phyloP scores from a whole-genome alignment of 1,140 invertebrate genomes.

The Drosophila sucinea region DNA sequence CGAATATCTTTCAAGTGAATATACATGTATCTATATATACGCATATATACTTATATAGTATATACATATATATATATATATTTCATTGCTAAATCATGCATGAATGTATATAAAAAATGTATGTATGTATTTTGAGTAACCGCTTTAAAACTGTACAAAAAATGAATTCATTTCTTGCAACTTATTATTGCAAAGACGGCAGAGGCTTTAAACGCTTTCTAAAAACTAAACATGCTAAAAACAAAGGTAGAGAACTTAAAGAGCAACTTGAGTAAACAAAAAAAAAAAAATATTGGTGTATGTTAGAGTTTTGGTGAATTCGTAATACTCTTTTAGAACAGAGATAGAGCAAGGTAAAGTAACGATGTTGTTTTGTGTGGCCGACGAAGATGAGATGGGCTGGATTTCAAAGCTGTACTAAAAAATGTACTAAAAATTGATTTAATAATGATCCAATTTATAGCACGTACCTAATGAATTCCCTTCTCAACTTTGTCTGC shows the following conservation, averaged over 20 bases:
- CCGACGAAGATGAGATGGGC: neutral
- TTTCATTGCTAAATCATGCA: constrained; percentile 5
- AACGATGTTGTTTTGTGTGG: constrained; percentile 6
- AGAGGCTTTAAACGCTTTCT: constrained; percentile 37
- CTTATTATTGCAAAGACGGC: constrained; percentile 5
- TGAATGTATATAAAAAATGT: constrained; percentile 55
- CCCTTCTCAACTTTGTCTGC: neutral
- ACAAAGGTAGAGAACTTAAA: constrained; percentile 31
- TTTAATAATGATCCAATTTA: too few species aligned
- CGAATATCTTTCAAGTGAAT: constrained; percentile 46
- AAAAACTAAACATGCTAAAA: constrained; percentile 75
- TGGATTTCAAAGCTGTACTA: neutral
- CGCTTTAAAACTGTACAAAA: constrained; percentile 44
- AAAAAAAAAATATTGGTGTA: constrained; percentile 24
- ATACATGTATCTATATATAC: constrained; percentile 49
- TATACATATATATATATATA: constrained; percentile 20
- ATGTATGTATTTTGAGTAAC: constrained; percentile 57
- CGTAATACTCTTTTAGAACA: constrained; percentile 71
- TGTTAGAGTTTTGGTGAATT: constrained; percentile 49
- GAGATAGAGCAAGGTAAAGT: constrained; percentile 22
- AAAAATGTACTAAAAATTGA: constrained; percentile 6
- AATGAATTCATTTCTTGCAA: constrained; percentile 20
- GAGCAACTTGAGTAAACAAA: constrained; percentile 15
- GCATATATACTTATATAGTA: constrained; percentile 19
- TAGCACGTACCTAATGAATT: too few species aligned